Conservation (phyloP, 2,888 invertebrate species). For the Athripsodes cinereus region DNA sequence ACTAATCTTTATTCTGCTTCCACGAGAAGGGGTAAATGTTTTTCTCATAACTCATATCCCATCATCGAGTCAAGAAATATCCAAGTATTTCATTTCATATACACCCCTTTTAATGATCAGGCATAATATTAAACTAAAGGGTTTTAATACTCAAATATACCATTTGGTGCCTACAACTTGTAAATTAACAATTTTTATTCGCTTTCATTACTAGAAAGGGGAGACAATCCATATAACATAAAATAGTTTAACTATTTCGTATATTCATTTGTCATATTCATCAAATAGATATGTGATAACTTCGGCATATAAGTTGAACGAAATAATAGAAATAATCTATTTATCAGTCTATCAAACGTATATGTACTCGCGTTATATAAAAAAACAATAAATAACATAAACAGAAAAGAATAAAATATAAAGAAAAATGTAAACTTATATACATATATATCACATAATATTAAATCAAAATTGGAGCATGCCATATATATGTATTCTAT, state of each 20-base stretch:
- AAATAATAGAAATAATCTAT: too few species aligned
- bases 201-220: not conserved
- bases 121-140: constrained; percentile 22
- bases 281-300: too few species aligned
- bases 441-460: too few species aligned
- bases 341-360: too few species aligned
- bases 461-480: too few species aligned
- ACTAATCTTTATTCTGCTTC: constrained; percentile 13
- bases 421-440: too few species aligned
- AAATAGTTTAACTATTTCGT: not conserved
- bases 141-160: not conserved
- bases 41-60: constrained; percentile 26
- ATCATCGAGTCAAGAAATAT: constrained; percentile 24
- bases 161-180: not conserved
- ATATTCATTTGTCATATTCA: too few species aligned
- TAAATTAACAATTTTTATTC: constrained; percentile 1
- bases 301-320: too few species aligned
- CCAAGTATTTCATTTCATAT: constrained; percentile 21
- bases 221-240: not conserved
- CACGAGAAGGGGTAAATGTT: constrained; percentile 24
- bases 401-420: too few species aligned
- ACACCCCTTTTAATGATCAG: constrained; percentile 25
- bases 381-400: too few species aligned
- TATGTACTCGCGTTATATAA: too few species aligned
- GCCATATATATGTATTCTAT: too few species aligned